These are phyloP conservation scores for Caerostris darwini DNA, from an alignment of 1,140 invertebrate species.

Conservation along the genomic window DNA sequence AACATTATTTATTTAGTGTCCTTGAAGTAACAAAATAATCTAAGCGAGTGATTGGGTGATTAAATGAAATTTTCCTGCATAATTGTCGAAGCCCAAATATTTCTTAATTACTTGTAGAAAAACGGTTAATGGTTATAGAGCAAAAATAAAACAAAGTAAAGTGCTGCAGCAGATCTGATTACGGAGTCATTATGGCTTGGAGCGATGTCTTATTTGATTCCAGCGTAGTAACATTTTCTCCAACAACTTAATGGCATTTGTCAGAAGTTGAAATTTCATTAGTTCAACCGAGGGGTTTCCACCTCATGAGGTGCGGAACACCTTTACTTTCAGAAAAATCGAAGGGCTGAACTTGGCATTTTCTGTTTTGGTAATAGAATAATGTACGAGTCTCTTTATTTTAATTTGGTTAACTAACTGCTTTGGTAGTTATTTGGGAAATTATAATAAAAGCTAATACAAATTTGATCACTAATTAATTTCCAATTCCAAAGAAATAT, in stretches of 20 bases:
- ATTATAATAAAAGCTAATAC: too few relatives aligned
- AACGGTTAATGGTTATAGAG: not conserved
- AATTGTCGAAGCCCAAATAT: slow-evolving; percentile 43
- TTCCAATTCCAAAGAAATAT: too few relatives aligned
- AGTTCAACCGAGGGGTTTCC: not conserved
- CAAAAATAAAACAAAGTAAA: slow-evolving; percentile 7
- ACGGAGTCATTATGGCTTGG: slow-evolving; percentile 19
- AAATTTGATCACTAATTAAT: too few relatives aligned
- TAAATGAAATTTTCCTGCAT: slow-evolving; percentile 33
- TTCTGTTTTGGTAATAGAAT: not conserved
- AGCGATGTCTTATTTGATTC: slow-evolving; percentile 45
- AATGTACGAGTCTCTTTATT: too few relatives aligned
- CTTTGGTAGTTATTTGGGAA: too few relatives aligned
- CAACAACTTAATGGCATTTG: slow-evolving; percentile 54
- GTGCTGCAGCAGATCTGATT: slow-evolving; percentile 9
- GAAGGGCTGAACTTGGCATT: not conserved
- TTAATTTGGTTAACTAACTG: too few relatives aligned
- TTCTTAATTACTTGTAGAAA: slow-evolving; percentile 23
- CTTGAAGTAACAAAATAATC: not conserved
- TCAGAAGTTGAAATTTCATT: slow-evolving; percentile 50
- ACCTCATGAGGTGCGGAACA: not conserved
- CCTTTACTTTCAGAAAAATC: slow-evolving; percentile 8
- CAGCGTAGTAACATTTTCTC: slow-evolving; percentile 18
- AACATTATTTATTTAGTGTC: not conserved
- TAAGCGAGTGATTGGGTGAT: not conserved